A percentile compares a stretch with the other conserved stretches of the same genome.
These are phyloP conservation scores for Etheostoma cragini DNA, from an alignment of 2,113 vertebrate species.

Conservation along the genomic window DNA sequence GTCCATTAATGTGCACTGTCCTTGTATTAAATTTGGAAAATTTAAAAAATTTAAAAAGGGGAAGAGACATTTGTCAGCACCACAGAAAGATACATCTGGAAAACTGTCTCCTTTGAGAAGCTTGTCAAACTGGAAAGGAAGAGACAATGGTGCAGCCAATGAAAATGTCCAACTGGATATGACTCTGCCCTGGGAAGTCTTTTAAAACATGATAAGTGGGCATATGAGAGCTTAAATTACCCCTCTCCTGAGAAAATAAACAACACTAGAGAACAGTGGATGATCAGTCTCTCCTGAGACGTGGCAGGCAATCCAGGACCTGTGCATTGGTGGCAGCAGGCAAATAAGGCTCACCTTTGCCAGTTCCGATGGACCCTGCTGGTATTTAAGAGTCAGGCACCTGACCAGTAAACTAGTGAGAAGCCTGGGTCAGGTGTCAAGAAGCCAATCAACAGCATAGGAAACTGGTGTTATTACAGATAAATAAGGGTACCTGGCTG, in stretches of 20 bases:
- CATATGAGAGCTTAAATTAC: background rate
- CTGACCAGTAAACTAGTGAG: no score
- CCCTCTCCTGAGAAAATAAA: background rate
- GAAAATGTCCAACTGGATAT: background rate
- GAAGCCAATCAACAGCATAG: background rate
- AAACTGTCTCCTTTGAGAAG: background rate
- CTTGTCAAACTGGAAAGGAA: background rate
- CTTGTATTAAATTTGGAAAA: no score
- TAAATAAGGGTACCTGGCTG: constrained; percentile 15
- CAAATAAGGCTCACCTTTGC: background rate
- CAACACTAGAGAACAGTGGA: background rate
- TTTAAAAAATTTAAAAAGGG: no score
- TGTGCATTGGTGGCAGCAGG: background rate
- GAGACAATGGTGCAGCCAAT: background rate
- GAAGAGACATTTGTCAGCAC: background rate
- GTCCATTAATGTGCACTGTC: no score
- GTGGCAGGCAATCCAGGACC: background rate
- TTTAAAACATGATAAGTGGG: background rate
- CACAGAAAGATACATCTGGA: background rate
- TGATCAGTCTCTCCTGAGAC: background rate
- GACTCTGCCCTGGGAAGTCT: background rate
- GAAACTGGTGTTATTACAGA: constrained; percentile 6
- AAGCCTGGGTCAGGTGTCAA: background rate
- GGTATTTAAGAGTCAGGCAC: no score
- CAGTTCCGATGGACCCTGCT: background rate